A percentile compares a stretch with the other conserved stretches of the same genome.
Conservation (phyloP, 2,797 vertebrate genomes). For the Cirrhinus molitorella region DNA sequence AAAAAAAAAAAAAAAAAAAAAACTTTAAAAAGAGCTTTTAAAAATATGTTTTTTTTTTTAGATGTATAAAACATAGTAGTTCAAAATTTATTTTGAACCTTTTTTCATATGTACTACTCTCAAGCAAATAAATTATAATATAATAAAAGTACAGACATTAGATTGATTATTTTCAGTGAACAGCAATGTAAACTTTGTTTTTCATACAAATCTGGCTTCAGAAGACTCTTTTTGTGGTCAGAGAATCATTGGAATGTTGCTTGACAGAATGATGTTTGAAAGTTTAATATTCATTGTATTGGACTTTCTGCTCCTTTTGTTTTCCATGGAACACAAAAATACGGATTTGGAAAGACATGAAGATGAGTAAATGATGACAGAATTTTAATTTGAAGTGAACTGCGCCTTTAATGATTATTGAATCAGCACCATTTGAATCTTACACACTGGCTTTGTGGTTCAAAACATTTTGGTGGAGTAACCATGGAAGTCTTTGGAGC, state of each 20-base stretch:
- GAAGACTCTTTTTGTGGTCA: neutral
- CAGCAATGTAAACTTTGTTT: neutral
- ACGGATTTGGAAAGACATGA: neutral
- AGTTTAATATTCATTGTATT: neutral
- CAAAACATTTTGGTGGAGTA: constrained; percentile 16
- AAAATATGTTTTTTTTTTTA: too few species aligned
- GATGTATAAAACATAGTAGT: too few species aligned
- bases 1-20: too few species aligned
- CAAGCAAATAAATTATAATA: too few species aligned
- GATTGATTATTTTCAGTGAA: neutral
- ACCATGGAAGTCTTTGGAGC: neutral
- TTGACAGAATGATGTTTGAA: neutral
- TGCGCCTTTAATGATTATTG: neutral
- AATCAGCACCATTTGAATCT: neutral
- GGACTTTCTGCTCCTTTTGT: neutral
- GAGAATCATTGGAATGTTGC: neutral
- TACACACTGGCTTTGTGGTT: neutral
- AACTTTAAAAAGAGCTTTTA: too few species aligned
- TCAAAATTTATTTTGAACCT: too few species aligned
- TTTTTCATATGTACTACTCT: too few species aligned
- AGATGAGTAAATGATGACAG: constrained; percentile 4
- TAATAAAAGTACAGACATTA: neutral
- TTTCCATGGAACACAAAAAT: neutral
- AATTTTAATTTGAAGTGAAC: neutral
- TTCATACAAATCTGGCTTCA: neutral